Base-by-base conservation (phyloP, 2,113 vertebrate genomes). In the Leucopsar rothschildi region DNA sequence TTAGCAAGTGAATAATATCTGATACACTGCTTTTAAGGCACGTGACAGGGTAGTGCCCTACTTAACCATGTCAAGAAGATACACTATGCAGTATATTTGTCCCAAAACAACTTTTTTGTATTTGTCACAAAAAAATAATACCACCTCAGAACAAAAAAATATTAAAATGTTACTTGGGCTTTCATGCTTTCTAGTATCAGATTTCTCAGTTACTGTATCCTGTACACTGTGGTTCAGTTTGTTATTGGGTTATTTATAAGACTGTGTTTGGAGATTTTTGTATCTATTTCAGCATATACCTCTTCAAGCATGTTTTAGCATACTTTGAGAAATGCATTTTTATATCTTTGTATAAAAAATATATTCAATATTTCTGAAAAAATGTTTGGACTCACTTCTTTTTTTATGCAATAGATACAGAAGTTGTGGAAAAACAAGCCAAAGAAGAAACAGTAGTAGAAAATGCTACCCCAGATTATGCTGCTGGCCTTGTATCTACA, bases 401-500 rank as follows among this genome's bases (percentile, higher is more conserved):
- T 50, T 93, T 96, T 53, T 63, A 25, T 84, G 39, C 28, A 35
- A 28, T 82, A 99, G 99, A 99, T 93, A 96, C 98, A 0, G 99
- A 99, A 71, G 97, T 98, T n/a, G 98, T 98, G 78, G 99, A 99
- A 86, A 99, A 99, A 90, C 98, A 98, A 16, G 97, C 99, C 97
- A 99, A 99, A 98, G 99, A 99, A 83, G 99, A 99, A 97, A 98
- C 98, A 0, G 98, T 99, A 76, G 98, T 99, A 91, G 99, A 99
- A 96, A 99, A 99, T 45, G 98, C 99, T 77, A 99, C 99, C 9
- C 99, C 99, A 2, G 99, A 99, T 97, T 99, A 99, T 24, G 99
- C 99, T 10, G 99, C 99, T 8, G 99, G 99, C 70, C 98, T 99
- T 35, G 99, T 99, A 35, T 99, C 99, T 86, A 99, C 99, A 59